Percentiles rank a stretch among this genome's conserved stretches.
Evolutionary conservation across 1,140 invertebrate genomes (phyloP).

Genomic region (Polyergus mexicanus): DNA sequence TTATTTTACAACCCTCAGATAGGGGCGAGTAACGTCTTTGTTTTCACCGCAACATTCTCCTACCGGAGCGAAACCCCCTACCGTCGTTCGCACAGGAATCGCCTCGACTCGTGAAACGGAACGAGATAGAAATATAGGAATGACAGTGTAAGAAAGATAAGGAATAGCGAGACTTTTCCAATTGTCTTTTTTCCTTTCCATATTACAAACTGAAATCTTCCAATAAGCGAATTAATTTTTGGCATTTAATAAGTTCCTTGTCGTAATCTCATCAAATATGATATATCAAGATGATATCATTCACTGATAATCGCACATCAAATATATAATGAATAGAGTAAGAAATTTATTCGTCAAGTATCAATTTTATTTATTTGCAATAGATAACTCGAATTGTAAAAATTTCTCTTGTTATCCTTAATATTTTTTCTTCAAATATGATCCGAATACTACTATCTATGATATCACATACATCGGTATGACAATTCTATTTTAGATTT

Average conservation of each 20-base stretch:
- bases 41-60: constrained; percentile 83
- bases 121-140: constrained; percentile 34
- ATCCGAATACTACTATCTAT: too few relatives aligned
- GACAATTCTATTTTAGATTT: neutral
- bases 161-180: constrained; percentile 50
- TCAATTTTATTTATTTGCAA: neutral
- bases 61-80: constrained; percentile 66
- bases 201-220: neutral
- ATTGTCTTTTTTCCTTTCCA: constrained; percentile 55
- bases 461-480: neutral
- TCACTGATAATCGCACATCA: neutral
- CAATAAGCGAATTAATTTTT: constrained; percentile 35
- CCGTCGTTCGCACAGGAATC: constrained; percentile 57
- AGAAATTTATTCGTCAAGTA: neutral
- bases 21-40: constrained; percentile 85
- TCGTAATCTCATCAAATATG: neutral
- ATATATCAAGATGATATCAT: neutral
- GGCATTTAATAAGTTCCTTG: neutral
- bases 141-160: constrained; percentile 64
- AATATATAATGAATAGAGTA: neutral
- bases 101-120: constrained; percentile 34
- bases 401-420: neutral
- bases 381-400: neutral
- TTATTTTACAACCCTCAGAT: constrained; percentile 86
- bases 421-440: neutral